Evolutionary conservation across 2,888 invertebrate genomes (phyloP).

Genomic region (Andrena flavipes): DNA sequence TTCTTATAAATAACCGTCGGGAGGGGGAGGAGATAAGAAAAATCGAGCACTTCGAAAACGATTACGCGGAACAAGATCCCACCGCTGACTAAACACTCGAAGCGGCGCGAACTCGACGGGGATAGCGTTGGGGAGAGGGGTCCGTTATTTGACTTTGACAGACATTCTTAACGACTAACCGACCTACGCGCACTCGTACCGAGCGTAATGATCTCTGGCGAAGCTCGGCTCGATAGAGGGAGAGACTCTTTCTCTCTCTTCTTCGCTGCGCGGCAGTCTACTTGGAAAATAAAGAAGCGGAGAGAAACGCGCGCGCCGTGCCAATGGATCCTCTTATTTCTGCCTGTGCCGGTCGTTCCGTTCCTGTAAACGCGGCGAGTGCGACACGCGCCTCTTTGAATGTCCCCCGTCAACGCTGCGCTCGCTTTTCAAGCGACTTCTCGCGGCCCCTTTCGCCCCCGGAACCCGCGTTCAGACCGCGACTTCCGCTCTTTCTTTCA

Average conservation of each 20-base stretch:
- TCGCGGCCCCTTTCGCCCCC: constrained; percentile 26
- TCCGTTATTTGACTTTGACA: constrained; percentile 57
- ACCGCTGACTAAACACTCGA: constrained; percentile 30
- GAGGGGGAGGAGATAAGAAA: constrained; percentile 29
- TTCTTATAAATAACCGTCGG: constrained; percentile 51
- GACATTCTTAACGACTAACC: constrained; percentile 65
- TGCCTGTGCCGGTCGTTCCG: constrained; percentile 53
- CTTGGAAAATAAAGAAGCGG: constrained; percentile 53
- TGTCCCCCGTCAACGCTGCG: constrained; percentile 57
- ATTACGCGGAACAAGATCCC: constrained; percentile 52
- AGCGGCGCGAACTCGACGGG: neutral
- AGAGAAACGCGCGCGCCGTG: constrained; percentile 38
- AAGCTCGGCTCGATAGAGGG: constrained; percentile 41
- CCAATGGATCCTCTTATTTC: constrained; percentile 67
- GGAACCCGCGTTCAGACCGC: constrained; percentile 7
- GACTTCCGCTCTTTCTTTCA: constrained; percentile 55
- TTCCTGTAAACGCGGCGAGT: constrained; percentile 60
- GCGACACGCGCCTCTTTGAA: constrained; percentile 73
- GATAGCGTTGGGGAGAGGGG: neutral
- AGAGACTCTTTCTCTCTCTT: neutral
- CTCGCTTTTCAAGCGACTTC: constrained; percentile 53
- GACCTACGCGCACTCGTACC: constrained; percentile 38
- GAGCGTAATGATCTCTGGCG: constrained; percentile 46
- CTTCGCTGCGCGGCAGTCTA: constrained; percentile 8
- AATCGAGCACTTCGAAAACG: constrained; percentile 50